Evolutionary conservation across 2,113 vertebrate genomes (phyloP).

Genomic region (Entomyzon cyanotis): DNA sequence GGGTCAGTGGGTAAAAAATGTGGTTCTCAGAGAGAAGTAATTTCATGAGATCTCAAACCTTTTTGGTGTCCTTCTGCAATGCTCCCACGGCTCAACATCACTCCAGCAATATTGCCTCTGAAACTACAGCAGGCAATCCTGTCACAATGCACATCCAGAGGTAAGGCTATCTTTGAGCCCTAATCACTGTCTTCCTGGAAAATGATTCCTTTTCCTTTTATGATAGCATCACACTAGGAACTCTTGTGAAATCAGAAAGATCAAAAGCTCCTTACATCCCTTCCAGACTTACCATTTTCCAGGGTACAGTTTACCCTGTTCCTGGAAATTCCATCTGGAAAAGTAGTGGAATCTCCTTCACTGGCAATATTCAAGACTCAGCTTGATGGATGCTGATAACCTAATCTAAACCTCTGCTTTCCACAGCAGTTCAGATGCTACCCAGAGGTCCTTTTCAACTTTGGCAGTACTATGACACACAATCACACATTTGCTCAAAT

Average conservation of each 20-base stretch:
- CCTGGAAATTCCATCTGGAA: not conserved
- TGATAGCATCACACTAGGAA: not conserved
- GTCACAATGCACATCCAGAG: not conserved
- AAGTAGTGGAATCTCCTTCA: not conserved
- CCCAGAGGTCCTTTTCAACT: not conserved
- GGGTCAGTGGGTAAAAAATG: not conserved
- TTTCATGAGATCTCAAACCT: not conserved
- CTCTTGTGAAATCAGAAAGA: not conserved
- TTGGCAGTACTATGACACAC: not conserved
- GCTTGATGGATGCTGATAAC: not conserved
- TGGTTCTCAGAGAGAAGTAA: not conserved
- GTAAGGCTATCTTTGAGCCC: not conserved
- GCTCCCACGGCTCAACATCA: not conserved
- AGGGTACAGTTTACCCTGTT: not conserved
- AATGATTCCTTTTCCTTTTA: not conserved
- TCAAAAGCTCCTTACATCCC: not conserved
- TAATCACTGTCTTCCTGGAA: not conserved
- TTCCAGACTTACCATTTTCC: not conserved
- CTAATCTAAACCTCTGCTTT: not conserved
- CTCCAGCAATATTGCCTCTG: not conserved
- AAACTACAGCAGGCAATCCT: not conserved
- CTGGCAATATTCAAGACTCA: not conserved
- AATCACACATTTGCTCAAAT: not conserved
- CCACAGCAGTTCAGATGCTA: not conserved
- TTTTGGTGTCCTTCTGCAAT: not conserved